These are phyloP conservation scores for Hippasteria phrygiana DNA, from an alignment of 53 echinoderm and acorn worm species.

Conservation along the genomic window DNA sequence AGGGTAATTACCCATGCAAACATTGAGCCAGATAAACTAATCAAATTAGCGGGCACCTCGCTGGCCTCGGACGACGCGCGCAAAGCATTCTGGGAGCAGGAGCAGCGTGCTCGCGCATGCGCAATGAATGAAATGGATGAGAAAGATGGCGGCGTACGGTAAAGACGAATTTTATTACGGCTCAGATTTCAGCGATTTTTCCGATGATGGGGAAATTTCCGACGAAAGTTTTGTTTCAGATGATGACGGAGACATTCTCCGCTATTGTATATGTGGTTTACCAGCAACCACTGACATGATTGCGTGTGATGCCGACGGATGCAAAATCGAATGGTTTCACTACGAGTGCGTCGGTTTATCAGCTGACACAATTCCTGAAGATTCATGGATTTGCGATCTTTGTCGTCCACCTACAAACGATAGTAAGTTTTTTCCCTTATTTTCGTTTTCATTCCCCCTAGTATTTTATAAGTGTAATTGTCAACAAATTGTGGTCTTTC, in stretches of 20 bases:
- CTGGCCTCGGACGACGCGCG: background rate
- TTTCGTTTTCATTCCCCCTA: background rate
- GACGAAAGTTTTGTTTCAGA: background rate
- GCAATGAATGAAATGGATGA: too few species aligned
- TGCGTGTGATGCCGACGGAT: background rate
- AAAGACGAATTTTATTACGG: slow-evolving; percentile 38
- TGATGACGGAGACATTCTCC: too few species aligned
- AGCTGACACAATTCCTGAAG: too few species aligned
- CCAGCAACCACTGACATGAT: too few species aligned
- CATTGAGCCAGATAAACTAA: background rate
- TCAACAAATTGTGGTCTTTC: background rate
- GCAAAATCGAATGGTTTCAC: slow-evolving; percentile 41
- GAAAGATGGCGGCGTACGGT: too few species aligned
- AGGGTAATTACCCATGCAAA: background rate
- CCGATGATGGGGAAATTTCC: slow-evolving; percentile 9
- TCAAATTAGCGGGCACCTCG: background rate
- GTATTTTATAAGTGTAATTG: background rate
- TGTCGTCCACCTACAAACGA: background rate
- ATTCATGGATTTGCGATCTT: background rate
- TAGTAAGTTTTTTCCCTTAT: background rate
- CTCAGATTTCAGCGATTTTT: slow-evolving; percentile 28
- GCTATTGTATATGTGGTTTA: too few species aligned
- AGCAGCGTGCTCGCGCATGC: background rate
- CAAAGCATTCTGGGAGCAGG: slow-evolving; percentile 16
- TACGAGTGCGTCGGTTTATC: too few species aligned